These are phyloP conservation scores for Colius striatus DNA, from an alignment of 2,113 vertebrate species.

Conservation along the genomic window DNA sequence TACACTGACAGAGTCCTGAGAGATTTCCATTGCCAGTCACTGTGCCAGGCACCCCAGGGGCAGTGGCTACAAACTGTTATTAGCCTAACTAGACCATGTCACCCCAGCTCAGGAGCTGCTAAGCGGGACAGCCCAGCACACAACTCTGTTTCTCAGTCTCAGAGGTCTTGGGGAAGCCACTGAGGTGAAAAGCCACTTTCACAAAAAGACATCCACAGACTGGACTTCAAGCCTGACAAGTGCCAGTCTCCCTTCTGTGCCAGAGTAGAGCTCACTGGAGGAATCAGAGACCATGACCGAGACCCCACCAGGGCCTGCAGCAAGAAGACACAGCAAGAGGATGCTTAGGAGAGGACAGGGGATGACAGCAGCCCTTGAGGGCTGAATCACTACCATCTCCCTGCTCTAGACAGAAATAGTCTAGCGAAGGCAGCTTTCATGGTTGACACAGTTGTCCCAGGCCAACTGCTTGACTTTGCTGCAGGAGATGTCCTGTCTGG, in stretches of 20 bases:
- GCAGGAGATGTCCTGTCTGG: neutral
- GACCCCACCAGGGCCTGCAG: neutral
- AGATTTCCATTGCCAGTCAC: fast-evolving
- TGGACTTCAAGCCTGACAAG: neutral
- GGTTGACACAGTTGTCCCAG: neutral
- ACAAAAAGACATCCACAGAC: neutral
- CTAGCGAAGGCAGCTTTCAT: neutral
- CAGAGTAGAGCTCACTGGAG: neutral
- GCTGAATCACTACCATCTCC: neutral
- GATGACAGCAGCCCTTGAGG: neutral
- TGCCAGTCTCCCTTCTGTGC: neutral
- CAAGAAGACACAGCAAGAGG: fast-evolving
- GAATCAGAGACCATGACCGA: neutral
- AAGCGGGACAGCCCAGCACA: neutral
- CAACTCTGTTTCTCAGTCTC: neutral
- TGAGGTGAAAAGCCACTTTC: neutral
- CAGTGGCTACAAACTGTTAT: neutral
- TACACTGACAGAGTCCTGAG: neutral
- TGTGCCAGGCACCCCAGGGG: neutral
- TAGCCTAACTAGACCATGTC: neutral
- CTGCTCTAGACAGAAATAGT: neutral
- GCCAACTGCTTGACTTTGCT: neutral
- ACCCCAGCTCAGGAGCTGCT: neutral
- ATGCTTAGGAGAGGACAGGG: neutral
- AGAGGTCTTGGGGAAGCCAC: neutral